Conservation (phyloP, 2,113 vertebrate species). For the Talpa occidentalis region DNA sequence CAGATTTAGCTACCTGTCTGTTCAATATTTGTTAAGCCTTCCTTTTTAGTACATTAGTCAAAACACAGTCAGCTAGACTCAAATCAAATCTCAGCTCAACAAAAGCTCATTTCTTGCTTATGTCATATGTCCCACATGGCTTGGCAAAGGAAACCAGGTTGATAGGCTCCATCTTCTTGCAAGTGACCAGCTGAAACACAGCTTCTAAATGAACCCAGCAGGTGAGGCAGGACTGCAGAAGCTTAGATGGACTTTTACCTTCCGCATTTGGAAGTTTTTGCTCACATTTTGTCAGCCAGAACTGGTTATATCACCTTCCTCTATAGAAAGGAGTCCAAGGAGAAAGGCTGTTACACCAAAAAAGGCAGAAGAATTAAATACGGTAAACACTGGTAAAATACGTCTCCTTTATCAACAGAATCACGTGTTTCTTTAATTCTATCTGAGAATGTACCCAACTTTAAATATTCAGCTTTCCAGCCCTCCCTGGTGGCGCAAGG, state of each 20-base stretch:
- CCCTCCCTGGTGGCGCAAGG: no score
- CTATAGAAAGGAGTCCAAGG: neutral
- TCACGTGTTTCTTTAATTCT: neutral
- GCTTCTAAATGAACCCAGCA: neutral
- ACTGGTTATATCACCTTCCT: neutral
- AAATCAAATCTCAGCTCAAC: neutral
- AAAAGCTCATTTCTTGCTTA: neutral
- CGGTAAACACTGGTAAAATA: neutral
- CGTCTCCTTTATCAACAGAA: neutral
- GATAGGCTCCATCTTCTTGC: neutral
- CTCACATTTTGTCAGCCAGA: neutral
- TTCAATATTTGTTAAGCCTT: neutral
- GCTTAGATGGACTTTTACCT: neutral
- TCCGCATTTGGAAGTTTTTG: neutral
- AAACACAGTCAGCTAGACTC: neutral
- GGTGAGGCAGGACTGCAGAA: neutral
- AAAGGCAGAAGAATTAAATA: neutral
- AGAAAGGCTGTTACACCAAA: neutral
- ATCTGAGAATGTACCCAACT: neutral
- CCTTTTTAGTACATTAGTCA: neutral
- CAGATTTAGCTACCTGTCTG: neutral
- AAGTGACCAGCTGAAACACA: neutral
- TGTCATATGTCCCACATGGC: neutral
- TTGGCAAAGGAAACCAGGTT: neutral
- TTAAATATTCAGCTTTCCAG: neutral